Evolutionary conservation across 2,797 vertebrate species (phyloP), one percentile per base, ranked within the genome.

Genomic region (Cynodonichthys magdalenae): DNA sequence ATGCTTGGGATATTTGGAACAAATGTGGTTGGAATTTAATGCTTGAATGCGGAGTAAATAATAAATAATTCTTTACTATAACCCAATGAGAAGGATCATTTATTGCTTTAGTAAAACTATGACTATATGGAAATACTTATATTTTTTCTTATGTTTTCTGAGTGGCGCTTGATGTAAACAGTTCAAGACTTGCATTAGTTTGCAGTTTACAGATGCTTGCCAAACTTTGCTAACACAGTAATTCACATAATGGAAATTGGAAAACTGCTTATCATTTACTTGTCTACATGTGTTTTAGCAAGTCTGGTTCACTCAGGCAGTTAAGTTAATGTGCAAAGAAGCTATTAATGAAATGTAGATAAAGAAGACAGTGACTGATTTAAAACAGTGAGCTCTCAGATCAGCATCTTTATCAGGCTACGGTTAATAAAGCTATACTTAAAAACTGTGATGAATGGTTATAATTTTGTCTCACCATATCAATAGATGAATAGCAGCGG

Each of bases 11-110:
- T 39, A 41, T 58, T n/a, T 47, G 15, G 18, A 44, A 18, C 49
- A 10, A 42, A 14, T 15, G n/a, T 24, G 61, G 45, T 27, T 64
- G 36, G 4, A 28, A n/a, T 64, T 70, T 48, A 39, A 60, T 62
- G 1, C 24, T 54, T 50, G 36, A 36, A 69, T 63, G 3, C 59
- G 3, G 8, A 3, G 44, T 48, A 60, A 51, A 58, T 54, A 14
- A 53, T 53, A 1, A 50, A 46, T 14, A 76, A 44, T 55, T 50
- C 0, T 4, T 11, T 7, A 31, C 60, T 57, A 53, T n/a, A 14
- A 20, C 5, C 3, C 27, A 53, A n/a, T 47, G 2, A 47, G 42
- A 57, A 3, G 29, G 11, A 2, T 12, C 18, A 29, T 12, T 17
- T 0, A 18, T 14, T 53, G 27, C 9, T 7, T 57, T 28, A 10